Percentiles rank a stretch among this genome's conserved stretches.
These are phyloP conservation scores for Drosophila hawaiiensis DNA, from an alignment of 2,888 invertebrate genomes.

Conservation along the genomic window DNA sequence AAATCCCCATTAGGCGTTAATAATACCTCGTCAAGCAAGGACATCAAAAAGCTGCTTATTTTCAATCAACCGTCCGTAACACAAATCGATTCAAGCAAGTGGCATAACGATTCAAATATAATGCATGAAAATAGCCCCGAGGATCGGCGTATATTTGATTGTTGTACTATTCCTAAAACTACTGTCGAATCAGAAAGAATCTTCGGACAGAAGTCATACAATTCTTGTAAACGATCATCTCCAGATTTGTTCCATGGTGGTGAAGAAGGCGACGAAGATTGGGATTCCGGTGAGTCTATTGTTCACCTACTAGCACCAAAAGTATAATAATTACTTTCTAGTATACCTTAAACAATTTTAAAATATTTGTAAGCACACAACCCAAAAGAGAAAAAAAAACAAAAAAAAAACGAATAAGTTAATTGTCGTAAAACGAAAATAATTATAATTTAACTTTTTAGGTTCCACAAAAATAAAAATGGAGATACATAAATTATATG, in stretches of 20 bases:
- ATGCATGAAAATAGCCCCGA: constrained; percentile 59
- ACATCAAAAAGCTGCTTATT: constrained; percentile 69
- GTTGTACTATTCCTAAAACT: constrained; percentile 69
- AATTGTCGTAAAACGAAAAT: constrained; percentile 15
- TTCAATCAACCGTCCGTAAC: constrained; percentile 69
- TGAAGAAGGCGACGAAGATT: constrained; percentile 84
- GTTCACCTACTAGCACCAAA: constrained; percentile 64
- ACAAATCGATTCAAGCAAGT: constrained; percentile 62
- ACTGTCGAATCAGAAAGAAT: constrained; percentile 70
- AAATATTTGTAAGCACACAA: constrained; percentile 39
- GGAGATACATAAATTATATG: constrained; percentile 25
- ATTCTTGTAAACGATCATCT: constrained; percentile 69
- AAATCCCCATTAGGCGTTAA: constrained; percentile 61
- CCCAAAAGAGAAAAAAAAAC: constrained; percentile 13
- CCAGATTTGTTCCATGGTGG: constrained; percentile 60
- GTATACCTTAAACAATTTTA: constrained; percentile 64
- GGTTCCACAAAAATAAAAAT: constrained; percentile 19
- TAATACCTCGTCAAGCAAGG: constrained; percentile 66
- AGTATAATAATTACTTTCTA: constrained; percentile 62
- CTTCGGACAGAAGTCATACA: constrained; percentile 79
- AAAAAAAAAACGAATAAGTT: constrained; percentile 25
- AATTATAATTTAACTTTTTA: constrained; percentile 17
- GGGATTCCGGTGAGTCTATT: constrained; percentile 86
- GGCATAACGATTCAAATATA: constrained; percentile 67
- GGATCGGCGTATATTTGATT: constrained; percentile 69